These are phyloP conservation scores for Sceloporus undulatus DNA, from an alignment of 2,113 vertebrate genomes.

Conservation along the genomic window DNA sequence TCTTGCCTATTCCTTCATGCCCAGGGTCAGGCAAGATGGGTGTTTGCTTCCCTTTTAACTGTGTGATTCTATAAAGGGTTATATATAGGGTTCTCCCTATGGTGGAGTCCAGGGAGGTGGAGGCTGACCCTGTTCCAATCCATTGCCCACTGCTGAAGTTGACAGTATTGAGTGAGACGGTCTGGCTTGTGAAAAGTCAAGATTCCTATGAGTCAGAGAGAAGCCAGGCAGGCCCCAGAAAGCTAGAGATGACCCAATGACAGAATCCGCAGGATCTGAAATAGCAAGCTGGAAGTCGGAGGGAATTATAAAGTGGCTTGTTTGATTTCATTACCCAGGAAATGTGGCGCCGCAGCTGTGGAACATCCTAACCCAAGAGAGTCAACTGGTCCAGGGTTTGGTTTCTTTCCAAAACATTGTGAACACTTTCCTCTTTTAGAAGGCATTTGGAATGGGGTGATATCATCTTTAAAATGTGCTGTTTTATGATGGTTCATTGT, in stretches of 20 bases:
- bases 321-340: not conserved
- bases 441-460: not conserved
- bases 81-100: too few species aligned
- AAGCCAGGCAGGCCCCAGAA: too few species aligned
- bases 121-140: too few species aligned
- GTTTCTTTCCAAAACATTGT: conserved; percentile 5
- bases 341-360: conserved; percentile 7
- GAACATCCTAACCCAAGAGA: not conserved
- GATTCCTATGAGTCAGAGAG: not conserved
- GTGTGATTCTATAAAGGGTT: too few species aligned
- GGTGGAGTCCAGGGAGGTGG: too few species aligned
- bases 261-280: not conserved
- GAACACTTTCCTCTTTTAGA: conserved; percentile 2
- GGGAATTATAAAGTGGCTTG: not conserved
- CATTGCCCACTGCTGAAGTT: too few species aligned
- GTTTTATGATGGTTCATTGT: not conserved
- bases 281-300: not conserved
- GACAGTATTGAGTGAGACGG: too few species aligned
- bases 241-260: not conserved
- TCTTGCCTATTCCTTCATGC: too few species aligned
- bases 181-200: too few species aligned
- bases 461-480: conserved; percentile 1
- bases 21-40: not conserved
- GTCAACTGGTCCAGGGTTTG: not conserved
- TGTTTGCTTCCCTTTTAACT: too few species aligned